Percentiles rank a stretch among this genome's conserved stretches.
phyloP scores from a whole-genome alignment of 2,113 vertebrate genomes.

The Clinocottus analis region DNA sequence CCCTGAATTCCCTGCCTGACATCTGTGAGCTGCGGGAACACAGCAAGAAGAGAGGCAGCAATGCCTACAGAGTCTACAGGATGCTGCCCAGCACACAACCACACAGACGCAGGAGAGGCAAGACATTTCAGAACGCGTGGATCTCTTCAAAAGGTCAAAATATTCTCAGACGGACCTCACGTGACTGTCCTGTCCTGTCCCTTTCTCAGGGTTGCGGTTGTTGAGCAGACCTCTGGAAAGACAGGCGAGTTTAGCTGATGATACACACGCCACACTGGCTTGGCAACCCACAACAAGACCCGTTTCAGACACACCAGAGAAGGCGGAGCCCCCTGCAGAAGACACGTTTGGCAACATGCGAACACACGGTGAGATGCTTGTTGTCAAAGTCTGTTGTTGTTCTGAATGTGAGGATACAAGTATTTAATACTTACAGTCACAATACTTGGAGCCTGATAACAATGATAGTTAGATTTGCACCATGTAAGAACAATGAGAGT shows the following conservation, averaged over 20 bases:
- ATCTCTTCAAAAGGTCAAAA: neutral
- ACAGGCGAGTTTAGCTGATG: slow-evolving; percentile 24
- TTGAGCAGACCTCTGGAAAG: slow-evolving; percentile 40
- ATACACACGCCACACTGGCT: slow-evolving; percentile 7
- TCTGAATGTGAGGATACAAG: neutral
- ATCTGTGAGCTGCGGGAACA: slow-evolving; percentile 82
- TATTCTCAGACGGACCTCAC: neutral
- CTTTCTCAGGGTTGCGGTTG: slow-evolving; percentile 47
- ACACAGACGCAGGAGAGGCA: slow-evolving; percentile 76
- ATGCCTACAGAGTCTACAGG: slow-evolving; percentile 83
- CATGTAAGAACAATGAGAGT: too few species aligned
- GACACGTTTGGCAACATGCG: slow-evolving; percentile 33
- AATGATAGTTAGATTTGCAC: slow-evolving; percentile 2
- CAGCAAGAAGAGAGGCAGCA: slow-evolving; percentile 84
- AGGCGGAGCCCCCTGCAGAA: slow-evolving; percentile 25
- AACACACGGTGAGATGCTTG: slow-evolving; percentile 37
- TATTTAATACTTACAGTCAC: too few species aligned
- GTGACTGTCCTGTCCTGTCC: neutral
- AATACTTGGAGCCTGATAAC: too few species aligned
- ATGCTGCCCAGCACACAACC: slow-evolving; percentile 78
- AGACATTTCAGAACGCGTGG: neutral
- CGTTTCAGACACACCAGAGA: slow-evolving; percentile 24
- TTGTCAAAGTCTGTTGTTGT: neutral
- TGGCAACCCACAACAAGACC: slow-evolving; percentile 45
- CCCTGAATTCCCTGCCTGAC: slow-evolving; percentile 84